Evolutionary conservation across 2,888 invertebrate species (phyloP), one percentile per base, ranked within the genome.

Genomic region (Patella depressa): DNA sequence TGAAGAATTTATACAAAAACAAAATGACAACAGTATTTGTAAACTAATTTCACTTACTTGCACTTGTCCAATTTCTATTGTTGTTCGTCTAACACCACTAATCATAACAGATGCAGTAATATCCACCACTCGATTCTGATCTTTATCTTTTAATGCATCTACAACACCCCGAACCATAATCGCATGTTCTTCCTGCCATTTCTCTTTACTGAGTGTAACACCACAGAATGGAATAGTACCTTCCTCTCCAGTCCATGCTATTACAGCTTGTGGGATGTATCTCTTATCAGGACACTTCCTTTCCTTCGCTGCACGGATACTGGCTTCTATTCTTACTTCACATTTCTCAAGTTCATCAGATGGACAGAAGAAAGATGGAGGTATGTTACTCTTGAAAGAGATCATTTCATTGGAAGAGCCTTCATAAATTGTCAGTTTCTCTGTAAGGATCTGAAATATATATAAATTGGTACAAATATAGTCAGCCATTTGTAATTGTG

Each of bases 91-190:
- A n/a, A 72, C 76, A 19, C 19, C 24, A 19, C 19, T 78, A 45
- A 75, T 79, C 45, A 45, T 45, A 53, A 80, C 59, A 45, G 75
- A 15, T 9, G 76, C 80, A 73, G 71, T 73, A 34, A 84, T 55
- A 54, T 80, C 76, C 15, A 85, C 73, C 11, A 78, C 78, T 34
- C 83, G 74, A 57, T 75, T 79, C 75, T 86, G 83, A 59, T 84
- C 80, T 24, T 79, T 81, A 72, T 86, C 86, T 55, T 81, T 80
- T 11, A 85, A 75, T 15, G 74, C 74, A 74, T 87, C 86, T 53
- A 83, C 73, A 15, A 81, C 81, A 29, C 82, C 85, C 70, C 82
- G 80, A 34, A 87, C 79, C 2, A 59, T 34, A 15, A 85, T 65
- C 7, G 15, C 54, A n/a, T 80, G 72, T 3, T 12, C 59, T 24